Percentiles rank a stretch among this genome's conserved stretches.
Conservation (phyloP, 2,888 invertebrate genomes). For the Anoplius nigerrimus region DNA sequence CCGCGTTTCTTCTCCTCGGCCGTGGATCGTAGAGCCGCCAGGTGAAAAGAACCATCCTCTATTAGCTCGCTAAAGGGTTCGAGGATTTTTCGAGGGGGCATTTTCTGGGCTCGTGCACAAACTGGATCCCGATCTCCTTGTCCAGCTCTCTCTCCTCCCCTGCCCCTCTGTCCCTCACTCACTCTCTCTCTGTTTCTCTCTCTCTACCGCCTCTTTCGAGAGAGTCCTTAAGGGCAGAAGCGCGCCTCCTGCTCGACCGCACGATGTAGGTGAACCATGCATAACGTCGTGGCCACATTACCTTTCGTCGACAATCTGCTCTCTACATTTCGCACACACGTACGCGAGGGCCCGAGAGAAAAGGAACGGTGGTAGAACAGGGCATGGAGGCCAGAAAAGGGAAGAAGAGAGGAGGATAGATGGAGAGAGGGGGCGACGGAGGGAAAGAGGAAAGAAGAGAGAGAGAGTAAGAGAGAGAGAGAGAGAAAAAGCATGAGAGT, state of each 20-base stretch:
- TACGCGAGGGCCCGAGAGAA: slow-evolving; percentile 4
- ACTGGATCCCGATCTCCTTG: slow-evolving; percentile 58
- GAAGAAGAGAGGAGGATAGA: slow-evolving; percentile 29
- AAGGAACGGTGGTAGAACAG: not conserved
- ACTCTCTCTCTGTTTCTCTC: not conserved
- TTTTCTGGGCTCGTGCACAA: slow-evolving; percentile 72
- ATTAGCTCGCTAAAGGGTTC: slow-evolving; percentile 65
- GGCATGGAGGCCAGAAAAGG: slow-evolving; percentile 14
- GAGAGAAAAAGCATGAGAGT: slow-evolving; percentile 48
- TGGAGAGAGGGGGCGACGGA: slow-evolving; percentile 22
- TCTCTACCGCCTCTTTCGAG: not conserved
- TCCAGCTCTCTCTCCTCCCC: slow-evolving; percentile 1
- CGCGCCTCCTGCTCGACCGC: slow-evolving; percentile 43
- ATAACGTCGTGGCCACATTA: slow-evolving; percentile 55
- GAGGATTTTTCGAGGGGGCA: slow-evolving; percentile 47
- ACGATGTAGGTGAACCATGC: slow-evolving; percentile 63
- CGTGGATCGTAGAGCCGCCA: slow-evolving; percentile 30
- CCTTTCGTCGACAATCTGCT: slow-evolving; percentile 52
- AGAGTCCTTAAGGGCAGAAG: slow-evolving; percentile 49
- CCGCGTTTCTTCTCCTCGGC: slow-evolving; percentile 9
- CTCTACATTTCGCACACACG: slow-evolving; percentile 11
- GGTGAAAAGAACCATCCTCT: slow-evolving; percentile 56
- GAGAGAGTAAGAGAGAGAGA: slow-evolving; percentile 16
- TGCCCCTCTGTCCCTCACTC: not conserved
- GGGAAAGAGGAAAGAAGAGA: too few relatives aligned